Conservation (phyloP, 1,140 invertebrate genomes). For the Nephotettix cincticeps region DNA sequence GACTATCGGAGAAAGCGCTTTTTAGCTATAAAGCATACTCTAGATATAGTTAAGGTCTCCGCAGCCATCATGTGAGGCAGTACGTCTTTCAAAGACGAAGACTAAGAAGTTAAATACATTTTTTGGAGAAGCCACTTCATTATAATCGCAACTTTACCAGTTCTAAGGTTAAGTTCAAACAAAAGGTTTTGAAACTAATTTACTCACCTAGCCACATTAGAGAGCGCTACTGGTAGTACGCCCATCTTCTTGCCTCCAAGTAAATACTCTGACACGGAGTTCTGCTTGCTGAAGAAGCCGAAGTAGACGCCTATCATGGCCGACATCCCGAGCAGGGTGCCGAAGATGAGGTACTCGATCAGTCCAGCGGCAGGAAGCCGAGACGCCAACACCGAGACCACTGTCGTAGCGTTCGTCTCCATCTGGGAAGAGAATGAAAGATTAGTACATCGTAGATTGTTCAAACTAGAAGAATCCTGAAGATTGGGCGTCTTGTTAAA, state of each 20-base stretch:
- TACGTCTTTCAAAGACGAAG: no score
- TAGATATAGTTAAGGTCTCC: no score
- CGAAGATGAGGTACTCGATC: conserved; percentile 70
- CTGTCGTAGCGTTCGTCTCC: background rate
- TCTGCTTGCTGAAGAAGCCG: conserved; percentile 65
- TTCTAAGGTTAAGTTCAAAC: no score
- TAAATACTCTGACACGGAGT: conserved; percentile 72
- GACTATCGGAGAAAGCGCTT: no score
- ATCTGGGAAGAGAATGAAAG: background rate
- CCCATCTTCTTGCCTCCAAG: conserved; percentile 82
- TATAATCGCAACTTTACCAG: no score
- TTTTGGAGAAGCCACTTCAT: no score
- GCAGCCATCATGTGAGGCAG: no score
- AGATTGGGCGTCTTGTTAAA: no score
- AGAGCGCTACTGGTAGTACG: conserved; percentile 75
- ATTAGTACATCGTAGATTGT: background rate
- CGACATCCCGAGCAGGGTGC: conserved; percentile 68
- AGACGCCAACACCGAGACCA: background rate
- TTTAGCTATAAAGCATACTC: no score
- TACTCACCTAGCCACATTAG: conserved; percentile 70
- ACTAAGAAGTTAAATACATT: no score
- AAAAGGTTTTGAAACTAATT: no score
- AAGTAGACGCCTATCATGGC: conserved; percentile 76
- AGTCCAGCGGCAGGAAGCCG: conserved; percentile 59
- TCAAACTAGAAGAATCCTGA: no score